Evolutionary conservation across 1,140 invertebrate genomes (phyloP), one percentile per base, ranked within the genome.

Genomic region (Nylanderia fulva): DNA sequence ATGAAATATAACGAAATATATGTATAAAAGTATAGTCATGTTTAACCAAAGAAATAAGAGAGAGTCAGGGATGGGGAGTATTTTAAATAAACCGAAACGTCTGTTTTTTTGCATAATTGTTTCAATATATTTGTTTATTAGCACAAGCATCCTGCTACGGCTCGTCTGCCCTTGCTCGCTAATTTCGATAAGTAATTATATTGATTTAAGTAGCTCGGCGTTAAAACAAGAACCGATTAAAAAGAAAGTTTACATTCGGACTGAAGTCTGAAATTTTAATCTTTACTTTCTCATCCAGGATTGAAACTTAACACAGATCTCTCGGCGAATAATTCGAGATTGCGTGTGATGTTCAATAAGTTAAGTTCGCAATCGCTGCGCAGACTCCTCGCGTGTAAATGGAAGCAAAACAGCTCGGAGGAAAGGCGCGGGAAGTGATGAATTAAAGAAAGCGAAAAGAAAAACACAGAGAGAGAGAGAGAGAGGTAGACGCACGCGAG

Each of bases 381-480:
- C 52, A 27, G 6, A 42, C 33, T 27, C 33, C 39, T 58, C 7
- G 52, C 36, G 52, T 60, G 36, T n/a, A 82, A 82, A 82, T 72
- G 66, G 48, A 39, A 56, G 69, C 21, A 39, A 45, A 76, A 75
- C 56, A 48, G 29, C 11, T 29, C 66, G 68, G 39, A 7, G 45
- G 11, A n/a, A 60, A 48, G 36, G 29, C 21, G 54, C 54, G 27
- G 33, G 4, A 63, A 80, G 66, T 58, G 48, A 80, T 58, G 52
- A 58, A 82, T 82, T 71, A 72, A 86, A 75, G 68, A 75, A 68
- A 33, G 64, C 45, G 33, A 72, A 64, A 54, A 39, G 61, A 58
- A 64, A n/a, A 84, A 61, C 9, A 21, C 7, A 39, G 66, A 24
- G 24, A 48, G 15, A 48, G 36, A 56, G 63, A 21, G 29, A 39